A percentile compares a stretch with the other conserved stretches of the same genome.
phyloP scores from a whole-genome alignment of 2,797 vertebrate genomes.

The Pagetopsis macropterus region DNA sequence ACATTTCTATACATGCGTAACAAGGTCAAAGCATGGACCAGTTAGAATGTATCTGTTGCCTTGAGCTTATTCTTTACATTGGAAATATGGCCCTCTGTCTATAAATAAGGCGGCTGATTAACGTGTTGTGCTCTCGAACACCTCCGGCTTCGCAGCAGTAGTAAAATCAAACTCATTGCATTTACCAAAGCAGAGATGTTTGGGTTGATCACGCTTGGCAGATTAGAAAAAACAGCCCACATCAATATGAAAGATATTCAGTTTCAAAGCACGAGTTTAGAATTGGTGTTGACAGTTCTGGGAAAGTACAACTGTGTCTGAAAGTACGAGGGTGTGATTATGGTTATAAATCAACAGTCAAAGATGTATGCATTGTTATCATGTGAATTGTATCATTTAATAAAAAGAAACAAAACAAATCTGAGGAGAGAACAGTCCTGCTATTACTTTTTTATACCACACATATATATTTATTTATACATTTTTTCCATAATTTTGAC shows the following conservation, averaged over 20 bases:
- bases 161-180: constrained; percentile 1
- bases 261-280: not conserved
- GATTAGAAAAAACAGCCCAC: not conserved
- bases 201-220: not conserved
- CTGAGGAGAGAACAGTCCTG: too few relatives aligned
- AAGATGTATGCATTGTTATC: not conserved
- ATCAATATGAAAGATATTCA: not conserved
- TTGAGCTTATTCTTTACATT: not conserved
- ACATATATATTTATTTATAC: too few relatives aligned
- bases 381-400: not conserved
- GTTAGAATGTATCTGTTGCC: not conserved
- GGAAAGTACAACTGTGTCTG: not conserved
- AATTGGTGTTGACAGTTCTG: not conserved
- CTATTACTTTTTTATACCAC: too few relatives aligned
- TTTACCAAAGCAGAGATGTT: not conserved
- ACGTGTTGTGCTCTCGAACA: not conserved
- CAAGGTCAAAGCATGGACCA: not conserved
- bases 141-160: not conserved
- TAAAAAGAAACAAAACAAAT: too few relatives aligned
- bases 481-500: too few relatives aligned
- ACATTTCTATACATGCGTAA: not conserved
- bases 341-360: not conserved
- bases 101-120: not conserved
- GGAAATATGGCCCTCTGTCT: not conserved
- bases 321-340: too few relatives aligned